Evolutionary conservation across 1,140 invertebrate species (phyloP), one percentile per base, ranked within the genome.

Genomic region (Lepidurus couesii): DNA sequence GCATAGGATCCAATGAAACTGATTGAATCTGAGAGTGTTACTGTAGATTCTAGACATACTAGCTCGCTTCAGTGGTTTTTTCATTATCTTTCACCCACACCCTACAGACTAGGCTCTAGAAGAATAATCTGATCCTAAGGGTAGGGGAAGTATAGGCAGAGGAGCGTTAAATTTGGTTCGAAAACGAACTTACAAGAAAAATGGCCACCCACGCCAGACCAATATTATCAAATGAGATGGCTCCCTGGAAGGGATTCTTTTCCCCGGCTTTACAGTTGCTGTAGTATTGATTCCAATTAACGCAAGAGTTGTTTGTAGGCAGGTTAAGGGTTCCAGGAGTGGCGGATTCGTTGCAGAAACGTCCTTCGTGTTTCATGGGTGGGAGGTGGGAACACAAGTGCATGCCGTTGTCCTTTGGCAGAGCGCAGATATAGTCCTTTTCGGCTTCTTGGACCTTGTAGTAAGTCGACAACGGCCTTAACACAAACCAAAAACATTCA

Each of bases 211-310:
- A 99, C 45, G 98, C 98, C 81, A 99, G 90, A 74, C 97, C 98
- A 82, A 99, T 99, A 86, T 99, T 99, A 86, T 99, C 98, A 86
- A 99, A 99, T 16, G 96, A 98, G 83, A 99, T 98, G 34, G 98
- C 98, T 73, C 97, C 97, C 87, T 98, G 95, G 86, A 99, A 99
- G 34, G 98, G 98, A 88, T 99, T 99, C 82, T 92, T 91, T 73
- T 95, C 95, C 79, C 93, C 92, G 78, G 96, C 91, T 76, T 91
- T 91, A 86, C 98, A 99, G 82, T 93, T 91, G 7, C 94, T 97
- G 84, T 99, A 99, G 87, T 99, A 99, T 87, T 97, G 92, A 87
- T 99, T 98, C 97, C 97, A 99, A 88, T 99, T 97, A 82, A 99
- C 92, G 86, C 98, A 99, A 10, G 81, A 79, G 13, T 75, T 79